These are phyloP conservation scores for Amorpha juglandis DNA, from an alignment of 2,888 invertebrate species.

Conservation along the genomic window DNA sequence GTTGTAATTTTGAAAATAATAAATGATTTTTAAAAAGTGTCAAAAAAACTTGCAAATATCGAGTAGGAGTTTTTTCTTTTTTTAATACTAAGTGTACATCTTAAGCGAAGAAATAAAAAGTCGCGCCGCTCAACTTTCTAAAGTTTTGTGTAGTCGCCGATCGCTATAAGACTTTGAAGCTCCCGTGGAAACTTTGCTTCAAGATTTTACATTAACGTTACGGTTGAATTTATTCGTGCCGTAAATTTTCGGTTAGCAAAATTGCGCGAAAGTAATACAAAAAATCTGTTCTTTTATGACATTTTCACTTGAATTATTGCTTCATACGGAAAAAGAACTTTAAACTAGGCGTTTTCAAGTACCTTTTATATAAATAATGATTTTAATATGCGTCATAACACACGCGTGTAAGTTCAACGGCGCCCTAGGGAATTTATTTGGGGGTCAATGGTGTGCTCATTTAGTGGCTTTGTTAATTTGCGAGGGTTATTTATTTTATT, in stretches of 20 bases:
- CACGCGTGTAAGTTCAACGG: not conserved
- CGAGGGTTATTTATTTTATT: not conserved
- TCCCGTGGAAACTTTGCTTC: constrained; percentile 23
- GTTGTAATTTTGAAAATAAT: not conserved
- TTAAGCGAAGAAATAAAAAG: constrained; percentile 5
- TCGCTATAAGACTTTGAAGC: constrained; percentile 14
- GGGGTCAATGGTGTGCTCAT: not conserved
- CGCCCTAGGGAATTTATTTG: not conserved
- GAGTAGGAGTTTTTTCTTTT: not conserved
- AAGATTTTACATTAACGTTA: constrained; percentile 29
- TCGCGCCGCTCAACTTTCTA: not conserved
- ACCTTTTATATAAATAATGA: no score
- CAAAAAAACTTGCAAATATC: not conserved
- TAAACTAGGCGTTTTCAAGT: no score
- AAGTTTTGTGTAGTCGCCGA: constrained; percentile 14
- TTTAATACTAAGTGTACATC: constrained; percentile 2
- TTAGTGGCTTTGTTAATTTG: not conserved
- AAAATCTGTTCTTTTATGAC: not conserved
- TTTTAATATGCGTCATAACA: not conserved
- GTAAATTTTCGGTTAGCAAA: constrained; percentile 22
- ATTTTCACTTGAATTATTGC: constrained; percentile 2
- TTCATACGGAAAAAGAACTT: not conserved
- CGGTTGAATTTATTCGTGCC: constrained; percentile 21
- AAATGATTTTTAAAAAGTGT: not conserved
- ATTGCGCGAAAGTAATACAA: constrained; percentile 8